phyloP scores from a whole-genome alignment of 2,797 vertebrate genomes.

The Huso huso region DNA sequence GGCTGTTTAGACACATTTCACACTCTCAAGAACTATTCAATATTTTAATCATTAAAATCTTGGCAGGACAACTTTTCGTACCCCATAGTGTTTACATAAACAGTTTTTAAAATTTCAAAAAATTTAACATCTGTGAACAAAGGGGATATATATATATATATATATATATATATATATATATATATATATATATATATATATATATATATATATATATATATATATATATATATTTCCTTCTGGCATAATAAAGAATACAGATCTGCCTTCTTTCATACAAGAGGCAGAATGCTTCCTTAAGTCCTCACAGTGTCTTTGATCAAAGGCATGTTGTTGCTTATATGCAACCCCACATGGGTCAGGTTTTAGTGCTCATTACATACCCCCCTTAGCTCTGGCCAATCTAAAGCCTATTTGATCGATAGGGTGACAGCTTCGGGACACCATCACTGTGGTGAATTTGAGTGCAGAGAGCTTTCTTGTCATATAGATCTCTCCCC shows the following conservation, averaged over 20 bases:
- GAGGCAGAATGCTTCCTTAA: conserved; percentile 1
- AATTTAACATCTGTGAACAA: too few species aligned
- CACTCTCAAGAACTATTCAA: too few species aligned
- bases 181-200: too few species aligned
- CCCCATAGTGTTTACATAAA: too few species aligned
- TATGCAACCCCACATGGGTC: background rate
- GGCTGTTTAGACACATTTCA: too few species aligned
- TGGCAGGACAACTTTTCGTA: too few species aligned
- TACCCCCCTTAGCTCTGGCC: conserved; percentile 4
- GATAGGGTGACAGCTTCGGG: conserved; percentile 21
- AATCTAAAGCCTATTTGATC: conserved; percentile 5
- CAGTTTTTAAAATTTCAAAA: too few species aligned
- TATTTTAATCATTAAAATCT: too few species aligned
- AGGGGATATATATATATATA: too few species aligned
- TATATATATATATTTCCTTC: too few species aligned
- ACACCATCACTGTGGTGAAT: conserved; percentile 1
- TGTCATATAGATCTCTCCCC: background rate
- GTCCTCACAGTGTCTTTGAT: background rate
- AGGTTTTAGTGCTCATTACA: conserved; percentile 17
- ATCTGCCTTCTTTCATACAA: background rate
- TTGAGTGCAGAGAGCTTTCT: background rate
- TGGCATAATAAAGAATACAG: background rate
- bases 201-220: too few species aligned
- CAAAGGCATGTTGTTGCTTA: background rate
- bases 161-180: too few species aligned